phyloP scores from a whole-genome alignment of 2,113 vertebrate species.

The Aleadryas rufinucha region DNA sequence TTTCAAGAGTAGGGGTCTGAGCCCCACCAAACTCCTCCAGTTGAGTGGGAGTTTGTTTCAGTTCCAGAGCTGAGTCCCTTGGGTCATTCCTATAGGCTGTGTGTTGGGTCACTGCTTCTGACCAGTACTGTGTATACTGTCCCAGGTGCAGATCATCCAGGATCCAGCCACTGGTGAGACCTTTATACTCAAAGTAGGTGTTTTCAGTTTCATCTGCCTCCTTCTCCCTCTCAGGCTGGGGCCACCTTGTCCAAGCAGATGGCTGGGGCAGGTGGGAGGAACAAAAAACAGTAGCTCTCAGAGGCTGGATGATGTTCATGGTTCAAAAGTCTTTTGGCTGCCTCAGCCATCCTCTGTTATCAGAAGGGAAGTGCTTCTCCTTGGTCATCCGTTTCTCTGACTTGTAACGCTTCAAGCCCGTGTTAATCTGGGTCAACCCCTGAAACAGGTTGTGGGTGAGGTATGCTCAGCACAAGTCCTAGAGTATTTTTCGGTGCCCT shows the following conservation, averaged over 20 bases:
- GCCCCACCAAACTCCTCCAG: neutral
- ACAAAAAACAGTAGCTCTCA: neutral
- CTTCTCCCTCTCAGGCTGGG: neutral
- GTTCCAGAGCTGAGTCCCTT: neutral
- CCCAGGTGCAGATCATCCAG: slow-evolving; percentile 89
- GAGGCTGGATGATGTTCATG: neutral
- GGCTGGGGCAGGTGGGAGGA: neutral
- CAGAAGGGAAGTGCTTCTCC: neutral
- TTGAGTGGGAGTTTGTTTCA: neutral
- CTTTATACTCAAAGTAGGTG: slow-evolving; percentile 91
- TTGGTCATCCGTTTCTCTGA: neutral
- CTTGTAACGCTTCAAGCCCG: neutral
- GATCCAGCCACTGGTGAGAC: slow-evolving; percentile 85
- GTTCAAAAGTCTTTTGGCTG: neutral
- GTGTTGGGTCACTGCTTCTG: neutral
- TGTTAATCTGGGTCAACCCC: neutral
- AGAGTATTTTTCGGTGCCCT: neutral
- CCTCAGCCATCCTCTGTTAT: neutral
- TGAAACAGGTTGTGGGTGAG: neutral
- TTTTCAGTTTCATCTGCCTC: neutral
- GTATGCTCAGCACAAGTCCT: neutral
- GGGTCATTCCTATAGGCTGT: neutral
- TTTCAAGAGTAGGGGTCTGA: neutral
- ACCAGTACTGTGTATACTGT: neutral
- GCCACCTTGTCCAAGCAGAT: neutral